These are phyloP conservation scores for Parauchenoglanis ngamensis DNA, from an alignment of 2,797 vertebrate genomes.

Conservation along the genomic window DNA sequence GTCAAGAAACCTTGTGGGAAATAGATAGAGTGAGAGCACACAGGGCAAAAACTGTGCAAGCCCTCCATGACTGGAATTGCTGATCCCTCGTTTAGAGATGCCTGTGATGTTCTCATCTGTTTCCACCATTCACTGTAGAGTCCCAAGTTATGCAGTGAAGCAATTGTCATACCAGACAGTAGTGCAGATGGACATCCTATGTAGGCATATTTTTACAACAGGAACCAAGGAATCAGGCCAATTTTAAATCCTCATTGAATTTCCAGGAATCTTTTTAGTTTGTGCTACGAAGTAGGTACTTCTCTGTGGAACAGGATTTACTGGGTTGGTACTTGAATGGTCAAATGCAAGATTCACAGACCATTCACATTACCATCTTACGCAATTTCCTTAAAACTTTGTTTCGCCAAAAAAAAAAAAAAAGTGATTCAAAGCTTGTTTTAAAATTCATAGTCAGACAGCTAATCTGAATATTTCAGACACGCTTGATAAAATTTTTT, in stretches of 20 bases:
- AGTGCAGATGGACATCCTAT: background rate
- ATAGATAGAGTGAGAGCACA: too few species aligned
- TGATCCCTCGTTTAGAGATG: background rate
- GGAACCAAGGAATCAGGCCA: background rate
- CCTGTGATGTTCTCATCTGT: background rate
- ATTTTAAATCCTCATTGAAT: background rate
- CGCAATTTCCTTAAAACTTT: background rate
- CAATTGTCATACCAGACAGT: background rate
- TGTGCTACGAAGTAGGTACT: background rate
- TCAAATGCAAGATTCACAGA: background rate
- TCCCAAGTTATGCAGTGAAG: background rate
- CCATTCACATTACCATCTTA: background rate
- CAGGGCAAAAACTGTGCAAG: background rate
- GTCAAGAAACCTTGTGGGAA: background rate
- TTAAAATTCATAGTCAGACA: background rate
- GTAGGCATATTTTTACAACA: background rate
- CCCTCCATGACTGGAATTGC: background rate
- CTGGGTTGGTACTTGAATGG: background rate
- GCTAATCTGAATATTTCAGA: background rate
- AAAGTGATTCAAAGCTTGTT: background rate
- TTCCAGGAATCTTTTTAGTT: background rate
- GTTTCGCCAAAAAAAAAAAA: background rate
- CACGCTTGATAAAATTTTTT: background rate
- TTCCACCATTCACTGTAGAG: background rate
- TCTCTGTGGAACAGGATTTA: background rate